Conservation (phyloP, 2,113 vertebrate species). For the Pedionomus torquatus region DNA sequence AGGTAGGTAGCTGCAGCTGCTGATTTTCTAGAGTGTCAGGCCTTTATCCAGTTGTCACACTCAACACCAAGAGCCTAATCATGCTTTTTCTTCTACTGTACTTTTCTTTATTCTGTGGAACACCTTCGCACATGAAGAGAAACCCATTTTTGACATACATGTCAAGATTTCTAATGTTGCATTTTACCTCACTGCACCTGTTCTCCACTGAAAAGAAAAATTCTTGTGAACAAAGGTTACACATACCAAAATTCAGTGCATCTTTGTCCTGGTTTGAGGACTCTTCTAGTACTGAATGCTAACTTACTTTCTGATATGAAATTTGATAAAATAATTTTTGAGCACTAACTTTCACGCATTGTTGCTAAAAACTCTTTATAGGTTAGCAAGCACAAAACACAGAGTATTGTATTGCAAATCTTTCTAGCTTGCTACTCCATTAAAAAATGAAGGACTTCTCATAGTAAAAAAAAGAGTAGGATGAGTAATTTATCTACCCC, state of each 20-base stretch:
- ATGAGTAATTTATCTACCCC: background rate
- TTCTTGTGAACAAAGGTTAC: background rate
- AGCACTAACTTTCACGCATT: background rate
- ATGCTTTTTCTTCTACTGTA: background rate
- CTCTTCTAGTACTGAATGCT: background rate
- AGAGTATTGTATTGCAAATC: background rate
- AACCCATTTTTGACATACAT: background rate
- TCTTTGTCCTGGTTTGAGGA: background rate
- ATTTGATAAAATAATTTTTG: background rate
- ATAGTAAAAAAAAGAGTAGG: background rate
- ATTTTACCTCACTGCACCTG: background rate
- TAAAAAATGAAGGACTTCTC: background rate
- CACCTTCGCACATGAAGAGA: background rate
- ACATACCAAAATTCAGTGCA: background rate
- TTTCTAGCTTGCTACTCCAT: background rate
- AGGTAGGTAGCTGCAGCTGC: background rate
- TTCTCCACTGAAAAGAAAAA: background rate
- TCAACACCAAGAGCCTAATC: background rate
- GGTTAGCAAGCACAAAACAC: background rate
- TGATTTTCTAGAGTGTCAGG: background rate
- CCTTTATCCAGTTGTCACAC: slow-evolving; percentile 1
- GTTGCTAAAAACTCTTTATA: background rate
- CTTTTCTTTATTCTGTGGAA: slow-evolving; percentile 1
- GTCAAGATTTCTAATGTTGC: slow-evolving; percentile 40
- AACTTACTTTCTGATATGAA: background rate